phyloP scores from a whole-genome alignment of 2,888 invertebrate genomes.

The Caenorhabditis zanzibari region DNA sequence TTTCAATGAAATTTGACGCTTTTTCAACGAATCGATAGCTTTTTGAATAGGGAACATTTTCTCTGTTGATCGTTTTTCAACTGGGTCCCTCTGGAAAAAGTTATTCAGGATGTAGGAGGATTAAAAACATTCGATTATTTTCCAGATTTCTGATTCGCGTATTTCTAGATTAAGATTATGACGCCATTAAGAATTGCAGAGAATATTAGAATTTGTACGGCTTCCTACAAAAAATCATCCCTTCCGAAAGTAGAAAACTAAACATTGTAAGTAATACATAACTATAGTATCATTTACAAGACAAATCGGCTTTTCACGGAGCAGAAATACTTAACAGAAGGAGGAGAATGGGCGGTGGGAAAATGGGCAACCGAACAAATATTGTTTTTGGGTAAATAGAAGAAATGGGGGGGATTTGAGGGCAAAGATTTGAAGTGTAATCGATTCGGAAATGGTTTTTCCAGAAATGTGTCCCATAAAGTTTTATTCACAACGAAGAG shows the following conservation, averaged over 20 bases:
- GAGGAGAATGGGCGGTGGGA: slow-evolving; percentile 31
- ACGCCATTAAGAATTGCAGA: no score
- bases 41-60: no score
- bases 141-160: no score
- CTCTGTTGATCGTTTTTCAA: no score
- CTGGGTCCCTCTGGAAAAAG: no score
- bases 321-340: slow-evolving; percentile 36
- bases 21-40: no score
- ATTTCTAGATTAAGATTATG: no score
- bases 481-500: slow-evolving; percentile 21
- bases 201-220: no score
- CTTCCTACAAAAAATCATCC: no score
- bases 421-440: slow-evolving; percentile 41
- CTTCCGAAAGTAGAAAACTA: not conserved
- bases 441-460: slow-evolving; percentile 26
- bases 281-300: slow-evolving; percentile 36
- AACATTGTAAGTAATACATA: not conserved
- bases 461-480: not conserved
- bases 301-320: slow-evolving; percentile 41
- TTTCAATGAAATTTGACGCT: no score
- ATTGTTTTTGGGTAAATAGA: slow-evolving; percentile 30
- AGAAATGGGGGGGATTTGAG: slow-evolving; percentile 1
- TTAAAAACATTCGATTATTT: no score
- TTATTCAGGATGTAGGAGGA: no score
- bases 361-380: slow-evolving; percentile 35